Evolutionary conservation across 2,113 vertebrate species (phyloP).

Genomic region (Lepisosteus oculatus): DNA sequence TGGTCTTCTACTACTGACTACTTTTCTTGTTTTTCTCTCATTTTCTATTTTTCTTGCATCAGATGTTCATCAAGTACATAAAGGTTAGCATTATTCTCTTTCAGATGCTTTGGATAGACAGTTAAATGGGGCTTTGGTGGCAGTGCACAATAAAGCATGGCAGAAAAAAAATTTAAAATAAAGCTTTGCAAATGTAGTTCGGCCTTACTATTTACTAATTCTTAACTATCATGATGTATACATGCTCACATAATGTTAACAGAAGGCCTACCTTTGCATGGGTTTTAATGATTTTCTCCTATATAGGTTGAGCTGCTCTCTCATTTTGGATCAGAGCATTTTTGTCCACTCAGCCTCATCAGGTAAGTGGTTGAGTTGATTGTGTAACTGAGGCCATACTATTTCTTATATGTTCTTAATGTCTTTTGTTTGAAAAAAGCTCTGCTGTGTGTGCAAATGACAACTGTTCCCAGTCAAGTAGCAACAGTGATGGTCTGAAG

Average conservation of each 20-base stretch:
- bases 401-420: not conserved
- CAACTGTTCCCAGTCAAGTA: too few species aligned
- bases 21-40: slow-evolving; percentile 63
- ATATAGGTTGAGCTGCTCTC: slow-evolving; percentile 91
- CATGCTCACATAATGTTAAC: too few species aligned
- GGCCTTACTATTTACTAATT: too few species aligned
- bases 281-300: slow-evolving; percentile 33
- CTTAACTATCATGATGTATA: too few species aligned
- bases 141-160: slow-evolving; percentile 65
- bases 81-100: slow-evolving; percentile 94
- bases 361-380: slow-evolving; percentile 65
- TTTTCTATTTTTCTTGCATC: slow-evolving; percentile 82
- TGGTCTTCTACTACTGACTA: slow-evolving; percentile 76
- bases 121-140: slow-evolving; percentile 41
- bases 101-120: slow-evolving; percentile 58
- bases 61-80: slow-evolving; percentile 99
- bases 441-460: too few species aligned
- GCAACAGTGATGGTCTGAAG: too few species aligned
- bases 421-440: not conserved
- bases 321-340: slow-evolving; percentile 96
- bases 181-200: too few species aligned
- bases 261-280: too few species aligned
- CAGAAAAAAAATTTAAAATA: slow-evolving; percentile 29
- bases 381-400: not conserved
- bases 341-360: slow-evolving; percentile 96